Evolutionary conservation across 1,140 invertebrate genomes (phyloP), one percentile per base, ranked within the genome.

Genomic region (Pogonognathellus flavescens): DNA sequence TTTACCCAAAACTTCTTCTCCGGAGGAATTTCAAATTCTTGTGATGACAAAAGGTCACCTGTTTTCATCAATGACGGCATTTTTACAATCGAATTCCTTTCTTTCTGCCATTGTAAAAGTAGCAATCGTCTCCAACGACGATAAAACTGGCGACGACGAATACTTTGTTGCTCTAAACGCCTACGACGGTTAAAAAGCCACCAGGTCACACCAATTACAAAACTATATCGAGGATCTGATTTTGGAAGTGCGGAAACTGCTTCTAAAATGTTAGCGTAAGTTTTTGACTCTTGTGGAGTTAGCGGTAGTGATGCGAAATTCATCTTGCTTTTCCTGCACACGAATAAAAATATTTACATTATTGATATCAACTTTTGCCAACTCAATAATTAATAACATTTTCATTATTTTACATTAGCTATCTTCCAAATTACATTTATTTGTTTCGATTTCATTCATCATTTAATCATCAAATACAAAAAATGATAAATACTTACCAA

Each of bases 151-250:
- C 86, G 55, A 20, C 88, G 76, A 4, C 86, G 82, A 53, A 80
- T 85, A 16, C 86, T 20, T 57, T 84, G 80, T 52, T 87, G 86
- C 25, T 86, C 86, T 7, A 87, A 18, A 50, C 86, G 66, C 16
- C 85, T 18, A 16, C 88, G 59, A 20, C 88, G 80, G 60, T 87
- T 85, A n/a, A 88, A 41, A 1, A 88, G 49, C 86, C 86, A 88
- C 88, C 88, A 87, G 11, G 85, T 86, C 2, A 86, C 31, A 5
- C 62, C 85, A 62, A 87, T 84, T 1, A 87, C 84, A 16, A 87
- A 84, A 22, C 80, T 86, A 80, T 85, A 86, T 70, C 88, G n/a
- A 49, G 88, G 88, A 82, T 88, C 88, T 1, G 85, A 72, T 55
- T 86, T 87, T 4, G 88, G 86, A 4, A 88, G 41, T 1, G 60